phyloP scores from a whole-genome alignment of 2,113 vertebrate species.

The Genyomyrus donnyi region DNA sequence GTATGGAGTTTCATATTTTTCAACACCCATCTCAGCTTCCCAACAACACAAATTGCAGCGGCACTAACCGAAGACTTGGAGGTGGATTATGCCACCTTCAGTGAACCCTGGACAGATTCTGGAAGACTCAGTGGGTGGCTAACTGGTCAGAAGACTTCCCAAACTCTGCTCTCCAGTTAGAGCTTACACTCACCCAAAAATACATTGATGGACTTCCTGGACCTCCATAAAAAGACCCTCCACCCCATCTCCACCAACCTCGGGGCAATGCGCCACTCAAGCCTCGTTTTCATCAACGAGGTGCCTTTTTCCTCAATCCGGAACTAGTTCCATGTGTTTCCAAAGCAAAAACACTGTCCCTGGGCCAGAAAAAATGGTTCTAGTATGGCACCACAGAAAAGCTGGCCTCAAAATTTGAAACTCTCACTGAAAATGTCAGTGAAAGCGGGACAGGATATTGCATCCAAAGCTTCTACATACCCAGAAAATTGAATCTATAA shows the following conservation, averaged over 20 bases:
- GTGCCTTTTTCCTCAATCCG: too few relatives aligned
- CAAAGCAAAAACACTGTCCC: too few relatives aligned
- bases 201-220: not conserved
- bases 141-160: not conserved
- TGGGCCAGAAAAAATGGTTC: too few relatives aligned
- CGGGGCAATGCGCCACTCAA: not conserved
- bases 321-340: not conserved
- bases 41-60: not conserved
- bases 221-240: not conserved
- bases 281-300: too few relatives aligned
- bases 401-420: too few relatives aligned
- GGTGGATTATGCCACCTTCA: not conserved
- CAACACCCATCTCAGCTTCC: not conserved
- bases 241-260: not conserved
- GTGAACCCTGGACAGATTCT: not conserved
- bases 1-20: not conserved
- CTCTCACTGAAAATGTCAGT: too few relatives aligned
- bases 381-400: too few relatives aligned
- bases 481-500: too few relatives aligned
- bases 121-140: not conserved
- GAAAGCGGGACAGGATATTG: too few relatives aligned
- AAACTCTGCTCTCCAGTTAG: constrained; percentile 10
- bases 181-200: constrained; percentile 15
- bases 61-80: not conserved
- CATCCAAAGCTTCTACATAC: too few relatives aligned